A percentile compares a stretch with the other conserved stretches of the same genome.
phyloP scores from a whole-genome alignment of 2,113 vertebrate genomes.

The Rutilus rutilus region DNA sequence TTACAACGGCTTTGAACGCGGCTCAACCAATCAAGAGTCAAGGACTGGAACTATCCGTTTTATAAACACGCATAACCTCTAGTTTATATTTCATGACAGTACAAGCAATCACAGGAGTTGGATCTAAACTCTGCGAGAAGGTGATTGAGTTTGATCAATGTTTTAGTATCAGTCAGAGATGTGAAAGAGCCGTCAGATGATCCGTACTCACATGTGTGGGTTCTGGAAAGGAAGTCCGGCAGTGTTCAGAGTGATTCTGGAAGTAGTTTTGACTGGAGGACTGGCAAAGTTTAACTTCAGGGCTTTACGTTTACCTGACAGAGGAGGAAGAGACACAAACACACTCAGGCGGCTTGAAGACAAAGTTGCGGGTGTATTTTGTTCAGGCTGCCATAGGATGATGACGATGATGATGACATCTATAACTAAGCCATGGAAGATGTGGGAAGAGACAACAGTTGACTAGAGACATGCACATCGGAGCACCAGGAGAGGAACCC shows the following conservation, averaged over 20 bases:
- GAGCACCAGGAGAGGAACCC: constrained; percentile 35
- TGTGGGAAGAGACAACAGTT: constrained; percentile 29
- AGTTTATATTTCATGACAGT: too few relatives aligned
- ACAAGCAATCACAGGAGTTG: too few relatives aligned
- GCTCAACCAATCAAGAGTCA: too few relatives aligned
- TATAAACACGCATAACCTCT: too few relatives aligned
- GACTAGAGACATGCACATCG: constrained; percentile 49
- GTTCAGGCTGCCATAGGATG: not conserved
- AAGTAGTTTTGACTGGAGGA: constrained; percentile 93
- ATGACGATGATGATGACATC: not conserved
- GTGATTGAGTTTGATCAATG: too few relatives aligned
- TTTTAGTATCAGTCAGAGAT: too few relatives aligned
- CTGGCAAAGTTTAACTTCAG: constrained; percentile 99
- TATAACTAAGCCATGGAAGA: constrained; percentile 39
- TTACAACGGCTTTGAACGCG: too few relatives aligned
- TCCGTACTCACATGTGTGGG: constrained; percentile 93
- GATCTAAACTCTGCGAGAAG: too few relatives aligned
- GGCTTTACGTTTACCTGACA: constrained; percentile 98
- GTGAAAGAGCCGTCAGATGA: not conserved
- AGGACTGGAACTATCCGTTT: too few relatives aligned
- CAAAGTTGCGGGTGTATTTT: constrained; percentile 4
- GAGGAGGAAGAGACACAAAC: constrained; percentile 58
- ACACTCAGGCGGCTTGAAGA: not conserved
- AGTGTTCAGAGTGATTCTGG: constrained; percentile 94
- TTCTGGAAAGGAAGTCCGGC: constrained; percentile 92